A percentile compares a stretch with the other conserved stretches of the same genome.
Conservation (phyloP, 2,888 invertebrate species). For the Petrophora chlorosata region DNA sequence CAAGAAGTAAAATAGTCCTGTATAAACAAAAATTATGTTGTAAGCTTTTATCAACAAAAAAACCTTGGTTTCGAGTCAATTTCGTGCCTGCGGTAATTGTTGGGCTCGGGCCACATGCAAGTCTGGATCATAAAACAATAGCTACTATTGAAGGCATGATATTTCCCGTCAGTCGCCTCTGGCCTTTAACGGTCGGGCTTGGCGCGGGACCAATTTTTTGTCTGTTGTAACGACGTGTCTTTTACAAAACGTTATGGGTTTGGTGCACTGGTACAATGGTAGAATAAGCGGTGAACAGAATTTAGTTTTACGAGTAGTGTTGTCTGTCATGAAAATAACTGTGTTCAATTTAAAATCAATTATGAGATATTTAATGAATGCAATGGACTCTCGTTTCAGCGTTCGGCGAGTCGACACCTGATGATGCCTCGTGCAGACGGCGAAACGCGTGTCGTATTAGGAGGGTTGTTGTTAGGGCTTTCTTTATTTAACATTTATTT, state of each 20-base stretch:
- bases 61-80: slow-evolving; percentile 23
- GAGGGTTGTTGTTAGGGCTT: no score
- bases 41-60: slow-evolving; percentile 10
- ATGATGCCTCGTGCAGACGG: no score
- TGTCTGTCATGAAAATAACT: no score
- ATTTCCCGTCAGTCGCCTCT: slow-evolving; percentile 58
- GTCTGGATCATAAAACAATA: slow-evolving; percentile 51
- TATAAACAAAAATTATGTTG: no score
- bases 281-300: background rate
- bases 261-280: slow-evolving; percentile 33
- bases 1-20: background rate
- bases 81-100: slow-evolving; percentile 30
- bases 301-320: background rate
- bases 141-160: slow-evolving; percentile 55
- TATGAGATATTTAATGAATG: no score
- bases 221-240: slow-evolving; percentile 45
- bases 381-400: no score
- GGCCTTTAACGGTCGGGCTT: slow-evolving; percentile 54
- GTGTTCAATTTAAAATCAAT: no score
- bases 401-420: no score
- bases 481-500: no score
- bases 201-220: slow-evolving; percentile 62
- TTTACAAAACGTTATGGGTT: slow-evolving; percentile 47
- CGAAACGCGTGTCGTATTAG: no score
- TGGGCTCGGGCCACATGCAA: slow-evolving; percentile 35